A percentile compares a stretch with the other conserved stretches of the same genome.
Evolutionary conservation across 2,888 invertebrate species (phyloP).

Genomic region (Drosophila lutescens): DNA sequence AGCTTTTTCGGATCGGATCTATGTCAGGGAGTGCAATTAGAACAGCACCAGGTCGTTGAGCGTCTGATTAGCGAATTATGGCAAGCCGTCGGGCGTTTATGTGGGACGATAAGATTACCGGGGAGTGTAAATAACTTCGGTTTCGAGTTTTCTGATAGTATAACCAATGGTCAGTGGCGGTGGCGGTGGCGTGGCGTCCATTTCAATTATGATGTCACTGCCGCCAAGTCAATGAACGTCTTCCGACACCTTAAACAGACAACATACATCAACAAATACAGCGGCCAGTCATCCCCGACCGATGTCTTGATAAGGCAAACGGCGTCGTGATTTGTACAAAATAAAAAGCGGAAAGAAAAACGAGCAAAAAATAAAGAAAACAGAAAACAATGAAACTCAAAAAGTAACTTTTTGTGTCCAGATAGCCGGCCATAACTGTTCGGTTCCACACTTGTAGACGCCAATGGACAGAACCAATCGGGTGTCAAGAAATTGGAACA

Average conservation of each 20-base stretch:
- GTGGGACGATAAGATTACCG: slow-evolving; percentile 39
- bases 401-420: slow-evolving; percentile 31
- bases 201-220: slow-evolving; percentile 74
- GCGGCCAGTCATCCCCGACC: slow-evolving; percentile 52
- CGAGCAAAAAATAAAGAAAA: slow-evolving; percentile 37
- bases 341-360: slow-evolving; percentile 31
- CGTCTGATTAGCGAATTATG: slow-evolving; percentile 43
- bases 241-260: slow-evolving; percentile 68
- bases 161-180: slow-evolving; percentile 2
- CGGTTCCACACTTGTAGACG: slow-evolving; percentile 14
- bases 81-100: slow-evolving; percentile 15
- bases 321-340: slow-evolving; percentile 39
- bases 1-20: slow-evolving; percentile 38
- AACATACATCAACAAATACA: slow-evolving; percentile 40
- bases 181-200: slow-evolving; percentile 20
- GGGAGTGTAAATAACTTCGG: slow-evolving; percentile 29
- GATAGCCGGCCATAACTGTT: slow-evolving; percentile 35
- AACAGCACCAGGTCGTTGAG: slow-evolving; percentile 46
- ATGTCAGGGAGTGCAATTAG: slow-evolving; percentile 61
- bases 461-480: slow-evolving; percentile 43
- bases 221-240: slow-evolving; percentile 68
- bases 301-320: slow-evolving; percentile 34
- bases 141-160: slow-evolving; percentile 3
- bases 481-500: slow-evolving; percentile 46
- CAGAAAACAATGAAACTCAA: slow-evolving; percentile 33